Evolutionary conservation across 1,140 invertebrate species (phyloP), one percentile per base, ranked within the genome.

Genomic region (Copidosoma floridanum): DNA sequence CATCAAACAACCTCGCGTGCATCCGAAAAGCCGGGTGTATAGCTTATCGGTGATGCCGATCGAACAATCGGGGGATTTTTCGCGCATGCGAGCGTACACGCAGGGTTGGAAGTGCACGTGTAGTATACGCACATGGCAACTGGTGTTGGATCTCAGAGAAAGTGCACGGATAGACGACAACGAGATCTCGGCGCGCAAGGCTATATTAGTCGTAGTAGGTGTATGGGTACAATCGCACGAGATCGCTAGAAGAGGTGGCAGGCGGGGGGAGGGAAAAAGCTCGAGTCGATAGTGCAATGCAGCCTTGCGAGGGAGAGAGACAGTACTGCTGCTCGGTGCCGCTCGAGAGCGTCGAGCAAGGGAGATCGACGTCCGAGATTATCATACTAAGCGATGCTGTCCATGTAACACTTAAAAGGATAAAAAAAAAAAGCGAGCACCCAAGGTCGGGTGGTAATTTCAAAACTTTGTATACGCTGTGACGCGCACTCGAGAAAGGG

Each of bases 401-500:
- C 69, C 71, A 65, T 70, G 68, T 72, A 72, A 72, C 71, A 72
- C 71, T 70, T 72, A 65, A 67, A 66, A 68, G 61, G 70, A 64
- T 68, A 72, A 71, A 68, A 67, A 64, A 57, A 46, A 12, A 60
- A 61, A 60, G 29, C 38, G 40, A 50, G 61, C 62, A 54, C 62
- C 66, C 69, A 72, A 72, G 71, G 71, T 68, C 69, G 66, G 57
- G n/a, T n/a, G n/a, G 54, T 65, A 67, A 67, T 69, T 70, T 72
- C 67, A 69, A 70, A 70, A 67, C 67, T 65, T 65, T 66, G 61
- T 65, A 64, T 65, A 65, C 54, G 62, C 57, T 65, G 65, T 57
- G n/a, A n/a, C n/a, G n/a, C n/a, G n/a, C n/a, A n/a, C n/a, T n/a
- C n/a, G n/a, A n/a, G n/a, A n/a, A n/a, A n/a, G 29, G 29, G 29